phyloP scores from a whole-genome alignment of 2,797 vertebrate genomes.

The Furcifer pardalis region DNA sequence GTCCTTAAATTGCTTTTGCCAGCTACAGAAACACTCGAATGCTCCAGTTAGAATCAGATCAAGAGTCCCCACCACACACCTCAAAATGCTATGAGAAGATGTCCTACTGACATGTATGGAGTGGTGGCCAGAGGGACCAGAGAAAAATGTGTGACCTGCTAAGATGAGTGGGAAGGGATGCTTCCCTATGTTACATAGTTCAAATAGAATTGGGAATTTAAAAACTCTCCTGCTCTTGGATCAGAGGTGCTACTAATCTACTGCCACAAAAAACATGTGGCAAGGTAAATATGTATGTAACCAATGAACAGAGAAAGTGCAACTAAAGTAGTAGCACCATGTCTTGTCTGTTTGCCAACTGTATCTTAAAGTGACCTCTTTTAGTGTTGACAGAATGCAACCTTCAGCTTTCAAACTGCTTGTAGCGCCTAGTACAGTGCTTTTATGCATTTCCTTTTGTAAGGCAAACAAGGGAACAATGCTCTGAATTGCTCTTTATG shows the following conservation, averaged over 20 bases:
- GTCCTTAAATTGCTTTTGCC: too few relatives aligned
- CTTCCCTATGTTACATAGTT: neutral
- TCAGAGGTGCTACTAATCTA: neutral
- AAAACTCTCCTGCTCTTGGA: neutral
- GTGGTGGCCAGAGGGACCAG: too few relatives aligned
- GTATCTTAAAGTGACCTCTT: neutral
- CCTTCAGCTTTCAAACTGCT: neutral
- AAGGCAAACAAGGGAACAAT: slow-evolving; percentile 18
- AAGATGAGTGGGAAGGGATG: too few relatives aligned
- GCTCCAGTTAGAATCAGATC: too few relatives aligned
- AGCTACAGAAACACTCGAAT: too few relatives aligned
- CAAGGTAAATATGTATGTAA: too few relatives aligned
- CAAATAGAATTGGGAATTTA: neutral
- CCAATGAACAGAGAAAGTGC: neutral
- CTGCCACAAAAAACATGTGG: too few relatives aligned
- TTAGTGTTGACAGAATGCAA: neutral
- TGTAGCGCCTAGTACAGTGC: neutral
- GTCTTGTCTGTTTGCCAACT: neutral
- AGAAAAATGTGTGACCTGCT: too few relatives aligned
- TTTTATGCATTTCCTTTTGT: neutral
- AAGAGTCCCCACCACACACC: too few relatives aligned
- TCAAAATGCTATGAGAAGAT: too few relatives aligned
- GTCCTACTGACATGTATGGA: too few relatives aligned
- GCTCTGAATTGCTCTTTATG: slow-evolving; percentile 1
- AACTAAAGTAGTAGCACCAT: neutral